A percentile compares a stretch with the other conserved stretches of the same genome.
phyloP scores from a whole-genome alignment of 2,113 vertebrate species.

The Gnathonemus echidnorhynchus region DNA sequence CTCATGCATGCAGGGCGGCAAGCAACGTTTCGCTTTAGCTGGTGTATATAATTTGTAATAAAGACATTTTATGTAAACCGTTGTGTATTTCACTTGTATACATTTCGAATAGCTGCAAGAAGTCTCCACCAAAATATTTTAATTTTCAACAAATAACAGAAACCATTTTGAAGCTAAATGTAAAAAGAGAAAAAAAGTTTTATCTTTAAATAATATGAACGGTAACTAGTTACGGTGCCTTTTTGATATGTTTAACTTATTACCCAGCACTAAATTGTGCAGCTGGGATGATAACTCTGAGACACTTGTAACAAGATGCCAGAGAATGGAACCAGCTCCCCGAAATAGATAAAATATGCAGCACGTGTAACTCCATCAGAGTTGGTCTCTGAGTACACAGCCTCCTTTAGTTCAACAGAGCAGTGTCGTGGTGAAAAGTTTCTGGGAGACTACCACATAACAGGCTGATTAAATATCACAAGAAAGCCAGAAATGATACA shows the following conservation, averaged over 20 bases:
- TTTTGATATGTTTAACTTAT: background rate
- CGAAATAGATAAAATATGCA: constrained; percentile 44
- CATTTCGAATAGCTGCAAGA: background rate
- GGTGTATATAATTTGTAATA: background rate
- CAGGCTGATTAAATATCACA: background rate
- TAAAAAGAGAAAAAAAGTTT: background rate
- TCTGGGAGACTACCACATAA: background rate
- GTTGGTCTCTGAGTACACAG: constrained; percentile 14
- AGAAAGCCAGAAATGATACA: background rate
- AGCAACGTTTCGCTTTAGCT: background rate
- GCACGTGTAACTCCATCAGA: constrained; percentile 31
- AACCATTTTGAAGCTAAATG: background rate
- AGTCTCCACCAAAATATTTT: background rate
- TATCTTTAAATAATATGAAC: background rate
- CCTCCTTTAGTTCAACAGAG: background rate
- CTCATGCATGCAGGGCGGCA: background rate
- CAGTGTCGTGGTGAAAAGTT: background rate
- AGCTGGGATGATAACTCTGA: background rate
- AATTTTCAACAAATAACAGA: background rate
- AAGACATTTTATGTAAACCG: background rate
- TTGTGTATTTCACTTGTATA: background rate
- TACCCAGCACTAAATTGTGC: background rate
- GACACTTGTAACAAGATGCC: constrained; percentile 33
- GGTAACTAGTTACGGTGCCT: background rate
- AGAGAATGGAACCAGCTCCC: constrained; percentile 17